Conservation (phyloP, 2,888 invertebrate genomes). For the Oeneis ivallda region DNA sequence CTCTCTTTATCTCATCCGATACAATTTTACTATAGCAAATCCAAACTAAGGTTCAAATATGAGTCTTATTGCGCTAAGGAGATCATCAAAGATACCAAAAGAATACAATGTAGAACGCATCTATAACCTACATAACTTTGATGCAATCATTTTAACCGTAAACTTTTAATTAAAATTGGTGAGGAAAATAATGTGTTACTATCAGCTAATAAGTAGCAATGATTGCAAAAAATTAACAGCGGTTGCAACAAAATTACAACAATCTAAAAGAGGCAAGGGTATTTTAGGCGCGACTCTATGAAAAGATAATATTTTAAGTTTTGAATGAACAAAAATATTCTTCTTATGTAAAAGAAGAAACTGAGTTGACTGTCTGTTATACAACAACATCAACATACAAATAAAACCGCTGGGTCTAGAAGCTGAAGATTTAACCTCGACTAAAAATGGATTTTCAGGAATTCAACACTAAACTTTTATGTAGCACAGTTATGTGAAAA, state of each 20-base stretch:
- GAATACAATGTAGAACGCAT: too few relatives aligned
- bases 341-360: too few relatives aligned
- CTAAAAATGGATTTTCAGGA: too few relatives aligned
- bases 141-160: neutral
- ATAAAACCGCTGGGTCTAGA: too few relatives aligned
- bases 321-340: too few relatives aligned
- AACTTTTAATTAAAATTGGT: neutral
- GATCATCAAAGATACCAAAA: neutral
- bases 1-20: too few relatives aligned
- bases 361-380: too few relatives aligned
- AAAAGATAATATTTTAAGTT: neutral
- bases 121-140: slow-evolving; percentile 1
- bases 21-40: too few relatives aligned
- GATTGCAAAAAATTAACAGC: neutral
- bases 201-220: neutral
- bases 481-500: neutral
- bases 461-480: neutral
- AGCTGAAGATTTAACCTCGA: too few relatives aligned
- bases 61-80: neutral
- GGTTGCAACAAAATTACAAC: neutral
- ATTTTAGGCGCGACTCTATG: neutral
- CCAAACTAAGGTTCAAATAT: too few relatives aligned
- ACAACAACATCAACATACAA: too few relatives aligned
- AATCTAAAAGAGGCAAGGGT: neutral
- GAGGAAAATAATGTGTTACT: neutral